phyloP scores from a whole-genome alignment of 2,797 vertebrate species.

The Balearica regulorum region DNA sequence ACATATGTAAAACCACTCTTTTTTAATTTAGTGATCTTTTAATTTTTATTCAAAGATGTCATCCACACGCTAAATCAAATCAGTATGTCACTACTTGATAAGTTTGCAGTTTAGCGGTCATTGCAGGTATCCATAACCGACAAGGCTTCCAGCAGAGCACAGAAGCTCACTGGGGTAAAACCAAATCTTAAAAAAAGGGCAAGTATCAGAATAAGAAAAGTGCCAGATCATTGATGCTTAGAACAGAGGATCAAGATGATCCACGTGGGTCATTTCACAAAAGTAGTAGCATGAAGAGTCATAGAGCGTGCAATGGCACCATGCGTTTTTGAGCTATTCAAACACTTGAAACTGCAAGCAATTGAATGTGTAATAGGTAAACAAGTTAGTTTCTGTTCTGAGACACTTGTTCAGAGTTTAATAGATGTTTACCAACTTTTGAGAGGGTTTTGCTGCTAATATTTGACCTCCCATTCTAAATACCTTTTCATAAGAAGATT shows the following conservation, averaged over 20 bases:
- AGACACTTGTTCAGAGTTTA: background rate
- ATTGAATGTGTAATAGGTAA: background rate
- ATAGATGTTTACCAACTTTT: background rate
- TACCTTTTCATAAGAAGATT: background rate
- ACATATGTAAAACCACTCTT: fast-evolving
- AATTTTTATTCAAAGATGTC: background rate
- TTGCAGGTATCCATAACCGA: background rate
- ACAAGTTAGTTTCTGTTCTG: background rate
- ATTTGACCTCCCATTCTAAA: background rate
- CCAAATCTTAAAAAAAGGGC: background rate
- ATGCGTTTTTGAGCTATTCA: background rate
- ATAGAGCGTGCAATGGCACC: background rate
- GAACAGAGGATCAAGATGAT: background rate
- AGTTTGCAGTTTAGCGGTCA: background rate
- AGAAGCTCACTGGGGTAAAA: background rate
- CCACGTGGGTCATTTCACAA: background rate
- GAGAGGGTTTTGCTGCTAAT: background rate
- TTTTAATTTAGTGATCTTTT: background rate
- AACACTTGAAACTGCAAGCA: background rate
- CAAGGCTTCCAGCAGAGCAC: background rate
- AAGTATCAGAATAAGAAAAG: background rate
- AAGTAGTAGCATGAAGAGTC: background rate
- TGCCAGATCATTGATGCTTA: background rate
- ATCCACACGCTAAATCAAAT: background rate
- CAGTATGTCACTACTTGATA: background rate